Conservation (phyloP, 2,888 invertebrate genomes). For the Nycteola revayana region DNA sequence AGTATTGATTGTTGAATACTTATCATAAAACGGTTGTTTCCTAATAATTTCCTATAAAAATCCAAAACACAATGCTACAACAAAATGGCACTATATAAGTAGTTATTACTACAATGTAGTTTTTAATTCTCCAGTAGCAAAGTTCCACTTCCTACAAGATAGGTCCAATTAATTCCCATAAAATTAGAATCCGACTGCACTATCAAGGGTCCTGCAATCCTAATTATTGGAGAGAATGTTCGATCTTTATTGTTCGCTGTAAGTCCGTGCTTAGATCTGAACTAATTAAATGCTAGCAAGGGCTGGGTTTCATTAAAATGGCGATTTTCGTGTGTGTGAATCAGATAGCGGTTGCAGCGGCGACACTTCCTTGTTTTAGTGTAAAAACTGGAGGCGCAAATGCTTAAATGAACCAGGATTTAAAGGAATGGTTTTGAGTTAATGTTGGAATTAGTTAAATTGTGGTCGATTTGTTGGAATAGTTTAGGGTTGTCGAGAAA, state of each 20-base stretch:
- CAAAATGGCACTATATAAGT: too few species aligned
- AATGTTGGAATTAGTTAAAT: conserved; percentile 11
- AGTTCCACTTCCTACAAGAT: conserved; percentile 55
- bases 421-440: conserved; percentile 17
- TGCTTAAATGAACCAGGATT: conserved; percentile 30
- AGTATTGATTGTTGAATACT: too few species aligned
- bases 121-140: too few species aligned
- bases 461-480: too few species aligned
- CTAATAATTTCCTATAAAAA: too few species aligned
- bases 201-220: conserved; percentile 62
- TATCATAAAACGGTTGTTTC: too few species aligned
- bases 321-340: conserved; percentile 74
- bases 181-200: conserved; percentile 57
- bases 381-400: conserved; percentile 32
- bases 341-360: conserved; percentile 56
- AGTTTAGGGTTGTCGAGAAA: too few species aligned
- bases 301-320: conserved; percentile 64
- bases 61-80: too few species aligned
- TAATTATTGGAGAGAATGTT: conserved; percentile 74
- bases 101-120: too few species aligned
- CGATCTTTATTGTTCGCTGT: conserved; percentile 76
- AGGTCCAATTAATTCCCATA: conserved; percentile 67
- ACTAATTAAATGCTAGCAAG: conserved; percentile 69
- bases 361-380: conserved; percentile 41
- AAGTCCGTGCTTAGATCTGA: conserved; percentile 55